Evolutionary conservation across 2,113 vertebrate genomes (phyloP).

Genomic region (Chinchilla lanigera): DNA sequence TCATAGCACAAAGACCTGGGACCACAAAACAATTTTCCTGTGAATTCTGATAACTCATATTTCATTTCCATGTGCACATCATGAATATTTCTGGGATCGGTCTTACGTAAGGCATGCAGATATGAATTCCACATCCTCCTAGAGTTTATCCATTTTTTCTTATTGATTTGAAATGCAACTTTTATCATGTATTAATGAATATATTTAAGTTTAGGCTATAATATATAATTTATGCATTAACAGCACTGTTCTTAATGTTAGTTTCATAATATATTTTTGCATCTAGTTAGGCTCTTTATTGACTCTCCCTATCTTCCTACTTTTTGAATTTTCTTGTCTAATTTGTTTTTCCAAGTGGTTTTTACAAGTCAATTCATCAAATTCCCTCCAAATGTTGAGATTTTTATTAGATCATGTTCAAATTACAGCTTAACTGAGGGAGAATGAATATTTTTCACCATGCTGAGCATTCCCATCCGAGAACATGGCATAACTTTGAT

Average conservation of each 20-base stretch:
- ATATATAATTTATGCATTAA: background rate
- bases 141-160: background rate
- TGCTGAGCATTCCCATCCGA: background rate
- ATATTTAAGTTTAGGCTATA: background rate
- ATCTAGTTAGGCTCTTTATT: slow-evolving; percentile 31
- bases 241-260: background rate
- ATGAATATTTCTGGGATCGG: slow-evolving; percentile 45
- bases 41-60: background rate
- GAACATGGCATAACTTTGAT: background rate
- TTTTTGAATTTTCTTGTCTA: slow-evolving; percentile 18
- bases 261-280: slow-evolving; percentile 10
- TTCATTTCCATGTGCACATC: background rate
- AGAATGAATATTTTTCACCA: background rate
- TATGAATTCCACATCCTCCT: background rate
- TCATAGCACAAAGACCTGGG: background rate
- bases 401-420: slow-evolving; percentile 43
- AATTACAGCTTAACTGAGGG: background rate
- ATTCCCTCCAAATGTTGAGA: background rate
- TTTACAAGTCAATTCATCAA: slow-evolving; percentile 47
- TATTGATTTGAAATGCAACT: background rate
- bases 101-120: background rate
- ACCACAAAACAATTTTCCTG: slow-evolving; percentile 31
- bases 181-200: slow-evolving; percentile 16
- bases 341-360: slow-evolving; percentile 37
- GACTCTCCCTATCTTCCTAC: background rate